phyloP scores from a whole-genome alignment of 2,113 vertebrate species.

The Charadrius vociferus region DNA sequence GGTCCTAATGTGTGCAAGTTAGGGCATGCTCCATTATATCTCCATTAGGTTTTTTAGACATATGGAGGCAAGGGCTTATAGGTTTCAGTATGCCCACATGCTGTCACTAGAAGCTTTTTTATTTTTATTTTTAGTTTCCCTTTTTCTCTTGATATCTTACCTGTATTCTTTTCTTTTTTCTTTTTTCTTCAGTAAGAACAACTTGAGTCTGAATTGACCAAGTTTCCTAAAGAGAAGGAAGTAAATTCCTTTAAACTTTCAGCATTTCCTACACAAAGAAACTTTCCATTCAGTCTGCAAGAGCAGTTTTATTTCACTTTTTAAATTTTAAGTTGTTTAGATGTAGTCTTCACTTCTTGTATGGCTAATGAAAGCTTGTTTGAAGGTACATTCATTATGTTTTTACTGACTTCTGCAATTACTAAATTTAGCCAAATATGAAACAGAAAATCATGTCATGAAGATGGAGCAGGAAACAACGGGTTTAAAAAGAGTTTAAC shows the following conservation, averaged over 20 bases:
- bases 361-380: neutral
- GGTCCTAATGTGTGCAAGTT: neutral
- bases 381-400: rapidly evolving
- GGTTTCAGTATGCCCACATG: neutral
- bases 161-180: neutral
- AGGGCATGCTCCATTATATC: neutral
- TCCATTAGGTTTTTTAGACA: neutral
- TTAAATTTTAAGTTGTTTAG: neutral
- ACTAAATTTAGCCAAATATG: neutral
- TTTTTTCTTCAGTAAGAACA: neutral
- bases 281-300: neutral
- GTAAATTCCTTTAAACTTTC: neutral
- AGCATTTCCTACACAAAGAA: neutral
- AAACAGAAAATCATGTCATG: neutral
- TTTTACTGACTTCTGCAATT: neutral
- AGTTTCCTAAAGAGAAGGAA: neutral
- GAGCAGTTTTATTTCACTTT: neutral
- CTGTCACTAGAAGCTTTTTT: neutral
- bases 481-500: neutral
- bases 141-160: neutral
- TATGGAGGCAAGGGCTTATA: neutral
- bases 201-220: neutral
- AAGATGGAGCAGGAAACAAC: neutral
- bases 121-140: rapidly evolving
- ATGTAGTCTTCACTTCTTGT: neutral